Percentiles rank a stretch among this genome's conserved stretches.
phyloP scores from a whole-genome alignment of 2,888 invertebrate genomes.

The Ellobium chinense region DNA sequence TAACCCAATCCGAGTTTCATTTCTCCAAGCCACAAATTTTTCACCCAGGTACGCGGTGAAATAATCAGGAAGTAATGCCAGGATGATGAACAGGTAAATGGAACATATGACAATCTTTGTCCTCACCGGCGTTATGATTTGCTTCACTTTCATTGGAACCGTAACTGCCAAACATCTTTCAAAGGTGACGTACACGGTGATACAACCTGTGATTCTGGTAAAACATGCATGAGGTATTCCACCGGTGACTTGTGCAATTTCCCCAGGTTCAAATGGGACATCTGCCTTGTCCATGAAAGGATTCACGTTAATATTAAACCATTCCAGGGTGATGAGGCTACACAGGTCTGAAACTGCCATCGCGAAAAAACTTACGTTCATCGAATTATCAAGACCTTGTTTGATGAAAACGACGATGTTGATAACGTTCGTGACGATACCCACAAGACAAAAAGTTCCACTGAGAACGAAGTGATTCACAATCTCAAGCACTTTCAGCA shows the following conservation, averaged over 20 bases:
- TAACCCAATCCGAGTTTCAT: background rate
- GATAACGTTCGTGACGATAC: constrained; percentile 1
- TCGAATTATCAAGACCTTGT: background rate
- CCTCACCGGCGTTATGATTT: background rate
- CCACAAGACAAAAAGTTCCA: constrained; percentile 11
- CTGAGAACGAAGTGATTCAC: constrained; percentile 6
- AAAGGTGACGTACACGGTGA: background rate
- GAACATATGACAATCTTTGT: background rate
- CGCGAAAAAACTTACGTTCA: constrained; percentile 3
- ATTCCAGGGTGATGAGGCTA: background rate
- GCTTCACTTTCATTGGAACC: background rate
- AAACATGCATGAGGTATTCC: background rate
- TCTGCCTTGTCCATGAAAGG: background rate
- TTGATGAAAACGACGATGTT: constrained; percentile 12
- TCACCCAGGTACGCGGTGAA: background rate
- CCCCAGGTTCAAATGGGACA: background rate
- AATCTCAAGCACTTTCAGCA: background rate
- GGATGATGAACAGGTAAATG: background rate
- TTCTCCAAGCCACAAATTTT: background rate
- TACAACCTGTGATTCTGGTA: background rate
- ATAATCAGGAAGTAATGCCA: background rate
- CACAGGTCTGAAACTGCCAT: constrained; percentile 3
- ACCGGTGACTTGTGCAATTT: background rate
- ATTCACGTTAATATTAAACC: background rate
- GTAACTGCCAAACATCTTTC: background rate